Evolutionary conservation across 2,888 invertebrate genomes (phyloP), one percentile per base, ranked within the genome.

Genomic region (Acanthosepion lycidas): DNA sequence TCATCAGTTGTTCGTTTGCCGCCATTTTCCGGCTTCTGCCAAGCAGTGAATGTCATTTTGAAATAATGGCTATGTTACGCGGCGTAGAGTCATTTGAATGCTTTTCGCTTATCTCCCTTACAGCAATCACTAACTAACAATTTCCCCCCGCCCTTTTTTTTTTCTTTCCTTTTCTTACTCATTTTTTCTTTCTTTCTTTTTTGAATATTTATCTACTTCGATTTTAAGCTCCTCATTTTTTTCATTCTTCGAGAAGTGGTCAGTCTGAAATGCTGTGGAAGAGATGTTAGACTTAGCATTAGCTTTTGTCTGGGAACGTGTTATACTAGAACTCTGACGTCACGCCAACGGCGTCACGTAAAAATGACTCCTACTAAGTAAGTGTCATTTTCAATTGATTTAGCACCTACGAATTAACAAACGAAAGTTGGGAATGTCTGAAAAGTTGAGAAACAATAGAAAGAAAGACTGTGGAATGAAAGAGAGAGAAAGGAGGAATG

Each of bases 381-480:
- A n/a, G n/a, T 78, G n/a, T 78, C 78, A 78, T 78, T 78, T 78
- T 78, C 78, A 78, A 78, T 78, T 78, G 78, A 78, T 78, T 78
- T 78, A 78, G n/a, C 78, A 78, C 78, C 78, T 78, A n/a, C 12
- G n/a, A n/a, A 78, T 18, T 33, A 12, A 78, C 78, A 78, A n/a
- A 23, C 28, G 12, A 78, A 12, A 20, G 12, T n/a, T 12, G n/a
- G n/a, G 5, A 78, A 33, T 78, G n/a, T 18, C 5, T 78, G 4
- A n/a, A 0, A n/a, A 78, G 33, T 33, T 78, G 15, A n/a, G 33
- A 78, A 59, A 59, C 59, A 59, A 59, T 59, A 59, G 59, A 59
- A 33, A 78, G 8, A 9, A 9, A n/a, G n/a, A 28, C 8, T 28
- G 8, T 12, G 12, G n/a, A 12, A 12, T 33, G n/a, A 78, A 18